Percentiles rank a stretch among this genome's conserved stretches.
Conservation (phyloP, 1,140 invertebrate genomes). For the Plutomurus gul region DNA sequence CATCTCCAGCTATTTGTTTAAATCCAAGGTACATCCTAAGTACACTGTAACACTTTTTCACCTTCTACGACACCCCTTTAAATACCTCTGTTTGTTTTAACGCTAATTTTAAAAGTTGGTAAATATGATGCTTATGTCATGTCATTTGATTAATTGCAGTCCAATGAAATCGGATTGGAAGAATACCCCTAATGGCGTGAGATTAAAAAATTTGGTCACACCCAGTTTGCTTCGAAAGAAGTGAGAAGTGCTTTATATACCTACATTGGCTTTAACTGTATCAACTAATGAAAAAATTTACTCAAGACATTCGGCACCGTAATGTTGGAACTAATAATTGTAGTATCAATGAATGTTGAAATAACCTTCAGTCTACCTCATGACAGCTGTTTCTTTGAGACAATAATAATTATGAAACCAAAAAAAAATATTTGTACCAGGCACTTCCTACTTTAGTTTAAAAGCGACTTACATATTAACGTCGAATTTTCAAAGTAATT, state of each 20-base stretch:
- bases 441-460: too few species aligned
- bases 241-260: neutral
- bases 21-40: constrained; percentile 45
- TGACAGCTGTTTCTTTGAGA: too few species aligned
- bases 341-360: too few species aligned
- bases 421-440: too few species aligned
- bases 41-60: neutral
- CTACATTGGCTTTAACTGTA: neutral
- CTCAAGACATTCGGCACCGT: neutral
- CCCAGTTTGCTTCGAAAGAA: constrained; percentile 27
- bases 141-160: neutral
- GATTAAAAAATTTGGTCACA: constrained; percentile 36
- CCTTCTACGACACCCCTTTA: too few species aligned
- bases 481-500: too few species aligned
- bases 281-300: neutral
- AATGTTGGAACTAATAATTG: too few species aligned
- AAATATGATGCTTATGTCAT: neutral
- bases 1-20: constrained; percentile 49
- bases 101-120: neutral
- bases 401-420: too few species aligned
- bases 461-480: too few species aligned
- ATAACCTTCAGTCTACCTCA: too few species aligned
- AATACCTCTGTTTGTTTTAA: neutral
- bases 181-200: constrained; percentile 31
- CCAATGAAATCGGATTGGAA: constrained; percentile 48